These are phyloP conservation scores for Orthosia gothica DNA, from an alignment of 2,888 invertebrate species.

Conservation along the genomic window DNA sequence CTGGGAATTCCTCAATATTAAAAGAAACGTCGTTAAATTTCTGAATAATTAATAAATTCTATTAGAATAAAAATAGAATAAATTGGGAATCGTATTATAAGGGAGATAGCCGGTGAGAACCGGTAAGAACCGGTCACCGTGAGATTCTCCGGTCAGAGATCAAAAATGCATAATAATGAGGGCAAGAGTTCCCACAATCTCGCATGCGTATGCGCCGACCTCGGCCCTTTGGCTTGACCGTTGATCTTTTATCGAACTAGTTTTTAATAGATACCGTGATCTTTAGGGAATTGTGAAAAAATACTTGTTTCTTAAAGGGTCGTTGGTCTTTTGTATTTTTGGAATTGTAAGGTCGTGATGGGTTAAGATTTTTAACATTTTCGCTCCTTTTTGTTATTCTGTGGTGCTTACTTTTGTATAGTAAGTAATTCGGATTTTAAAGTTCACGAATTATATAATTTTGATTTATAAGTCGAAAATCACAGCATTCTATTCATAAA, in stretches of 20 bases:
- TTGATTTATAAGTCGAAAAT: neutral
- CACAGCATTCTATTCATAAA: neutral
- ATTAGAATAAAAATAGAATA: constrained; percentile 82
- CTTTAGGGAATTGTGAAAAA: constrained; percentile 23
- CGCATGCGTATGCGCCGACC: constrained; percentile 79
- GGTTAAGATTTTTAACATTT: neutral
- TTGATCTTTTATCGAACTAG: constrained; percentile 81
- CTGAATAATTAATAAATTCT: constrained; percentile 73
- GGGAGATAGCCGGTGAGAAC: constrained; percentile 77
- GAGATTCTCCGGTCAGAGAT: constrained; percentile 83
- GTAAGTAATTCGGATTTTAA: neutral
- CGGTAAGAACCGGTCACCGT: constrained; percentile 83
- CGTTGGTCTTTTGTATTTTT: constrained; percentile 3
- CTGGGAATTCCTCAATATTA: constrained; percentile 72
- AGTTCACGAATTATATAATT: neutral
- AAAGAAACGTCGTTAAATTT: constrained; percentile 75
- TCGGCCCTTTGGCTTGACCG: constrained; percentile 83
- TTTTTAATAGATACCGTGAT: constrained; percentile 59
- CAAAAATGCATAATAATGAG: constrained; percentile 71
- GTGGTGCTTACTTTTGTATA: neutral
- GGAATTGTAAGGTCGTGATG: constrained; percentile 9
- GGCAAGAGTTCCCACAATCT: constrained; percentile 81
- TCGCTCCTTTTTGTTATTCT: neutral
- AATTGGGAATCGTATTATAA: constrained; percentile 72
- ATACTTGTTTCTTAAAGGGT: constrained; percentile 38